phyloP scores from a whole-genome alignment of 92 coral and sea anemone species.

The Chrysogorgia sp. region DNA sequence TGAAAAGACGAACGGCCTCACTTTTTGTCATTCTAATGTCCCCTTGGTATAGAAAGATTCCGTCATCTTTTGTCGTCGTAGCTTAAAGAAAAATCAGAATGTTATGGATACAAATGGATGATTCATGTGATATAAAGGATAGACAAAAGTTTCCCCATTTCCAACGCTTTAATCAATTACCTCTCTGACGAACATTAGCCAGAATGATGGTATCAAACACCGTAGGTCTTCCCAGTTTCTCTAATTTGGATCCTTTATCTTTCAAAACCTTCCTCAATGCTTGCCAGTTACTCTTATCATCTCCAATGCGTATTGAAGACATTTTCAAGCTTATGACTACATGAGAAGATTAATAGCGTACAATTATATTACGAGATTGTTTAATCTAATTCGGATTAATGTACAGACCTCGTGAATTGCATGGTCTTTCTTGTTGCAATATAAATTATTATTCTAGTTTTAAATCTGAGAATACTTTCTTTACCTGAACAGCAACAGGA shows the following conservation, averaged over 20 bases:
- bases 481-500: too few species aligned
- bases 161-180: too few species aligned
- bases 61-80: slow-evolving; percentile 10
- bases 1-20: not conserved
- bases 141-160: too few species aligned
- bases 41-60: slow-evolving; percentile 27
- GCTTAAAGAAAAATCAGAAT: not conserved
- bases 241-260: not conserved
- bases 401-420: too few species aligned
- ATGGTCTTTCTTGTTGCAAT: too few species aligned
- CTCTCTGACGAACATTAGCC: slow-evolving; percentile 14
- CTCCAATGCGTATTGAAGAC: not conserved
- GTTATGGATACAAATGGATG: not conserved
- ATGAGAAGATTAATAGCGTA: too few species aligned
- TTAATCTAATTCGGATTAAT: too few species aligned
- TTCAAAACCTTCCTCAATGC: slow-evolving; percentile 29
- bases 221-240: not conserved
- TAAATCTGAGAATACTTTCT: too few species aligned
- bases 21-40: slow-evolving; percentile 22
- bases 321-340: not conserved
- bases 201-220: not conserved
- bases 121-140: not conserved
- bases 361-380: too few species aligned
- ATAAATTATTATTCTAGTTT: too few species aligned
- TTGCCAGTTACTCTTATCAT: slow-evolving; percentile 12